Conservation (phyloP, 2,797 vertebrate genomes). For the Ciconia nigra region DNA sequence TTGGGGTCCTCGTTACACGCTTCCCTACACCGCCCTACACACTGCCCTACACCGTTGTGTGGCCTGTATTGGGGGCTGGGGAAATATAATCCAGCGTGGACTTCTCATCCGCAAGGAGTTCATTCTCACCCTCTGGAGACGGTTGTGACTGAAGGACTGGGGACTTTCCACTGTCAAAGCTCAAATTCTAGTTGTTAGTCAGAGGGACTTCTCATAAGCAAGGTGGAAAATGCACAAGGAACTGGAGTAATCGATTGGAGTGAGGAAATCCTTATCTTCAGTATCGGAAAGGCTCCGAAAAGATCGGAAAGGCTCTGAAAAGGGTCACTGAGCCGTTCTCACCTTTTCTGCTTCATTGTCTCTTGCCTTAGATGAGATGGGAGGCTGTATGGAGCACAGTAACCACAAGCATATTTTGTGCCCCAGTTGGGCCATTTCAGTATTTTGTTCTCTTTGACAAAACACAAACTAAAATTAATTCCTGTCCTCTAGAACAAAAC, state of each 20-base stretch:
- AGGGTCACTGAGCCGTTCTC: neutral
- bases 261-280: neutral
- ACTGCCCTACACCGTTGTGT: rapidly evolving
- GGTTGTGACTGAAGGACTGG: neutral
- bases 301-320: neutral
- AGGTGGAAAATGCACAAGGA: neutral
- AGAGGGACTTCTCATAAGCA: neutral
- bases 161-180: neutral
- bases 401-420: neutral
- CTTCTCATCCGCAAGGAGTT: neutral
- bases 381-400: neutral
- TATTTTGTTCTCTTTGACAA: neutral
- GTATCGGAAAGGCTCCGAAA: neutral
- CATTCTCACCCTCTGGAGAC: neutral
- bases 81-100: neutral
- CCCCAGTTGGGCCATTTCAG: neutral
- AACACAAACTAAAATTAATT: neutral
- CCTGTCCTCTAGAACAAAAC: neutral
- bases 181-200: neutral
- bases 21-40: neutral
- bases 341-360: neutral
- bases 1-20: rapidly evolving
- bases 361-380: neutral
- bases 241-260: rapidly evolving
- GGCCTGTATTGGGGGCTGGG: rapidly evolving